Evolutionary conservation across 1,140 invertebrate species (phyloP).

Genomic region (Drosophila simulans): DNA sequence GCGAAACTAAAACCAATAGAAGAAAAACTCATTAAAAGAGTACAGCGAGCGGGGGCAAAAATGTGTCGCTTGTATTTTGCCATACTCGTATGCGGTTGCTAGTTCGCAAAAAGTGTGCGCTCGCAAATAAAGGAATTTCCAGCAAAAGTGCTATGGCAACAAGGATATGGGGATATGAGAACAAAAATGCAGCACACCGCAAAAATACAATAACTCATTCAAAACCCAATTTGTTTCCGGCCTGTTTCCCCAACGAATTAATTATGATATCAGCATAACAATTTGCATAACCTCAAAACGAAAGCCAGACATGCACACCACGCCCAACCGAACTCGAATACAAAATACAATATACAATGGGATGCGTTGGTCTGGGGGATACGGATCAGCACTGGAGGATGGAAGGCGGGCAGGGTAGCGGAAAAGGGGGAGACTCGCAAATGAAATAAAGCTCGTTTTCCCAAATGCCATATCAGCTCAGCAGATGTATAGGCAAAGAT

Average conservation of each 20-base stretch:
- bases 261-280: constrained; percentile 83
- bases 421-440: constrained; percentile 23
- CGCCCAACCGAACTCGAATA: constrained; percentile 12
- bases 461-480: constrained; percentile 80
- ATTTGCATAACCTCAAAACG: constrained; percentile 81
- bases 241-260: constrained; percentile 80
- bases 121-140: constrained; percentile 7
- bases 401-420: not conserved
- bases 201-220: constrained; percentile 81
- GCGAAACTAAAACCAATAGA: constrained; percentile 43
- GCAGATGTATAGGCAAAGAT: constrained; percentile 72
- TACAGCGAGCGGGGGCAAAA: not conserved
- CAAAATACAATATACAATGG: constrained; percentile 11
- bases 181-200: constrained; percentile 68
- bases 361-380: constrained; percentile 6
- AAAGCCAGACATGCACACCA: constrained; percentile 59
- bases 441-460: constrained; percentile 75
- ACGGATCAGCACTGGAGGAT: not conserved
- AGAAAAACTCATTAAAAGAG: constrained; percentile 38
- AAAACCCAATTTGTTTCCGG: constrained; percentile 81
- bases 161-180: not conserved
- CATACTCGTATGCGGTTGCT: not conserved
- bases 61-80: constrained; percentile 31
- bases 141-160: constrained; percentile 8
- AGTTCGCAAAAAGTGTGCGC: constrained; percentile 1